Base-by-base conservation (phyloP, 2,113 vertebrate genomes). In the Scophthalmus maximus region DNA sequence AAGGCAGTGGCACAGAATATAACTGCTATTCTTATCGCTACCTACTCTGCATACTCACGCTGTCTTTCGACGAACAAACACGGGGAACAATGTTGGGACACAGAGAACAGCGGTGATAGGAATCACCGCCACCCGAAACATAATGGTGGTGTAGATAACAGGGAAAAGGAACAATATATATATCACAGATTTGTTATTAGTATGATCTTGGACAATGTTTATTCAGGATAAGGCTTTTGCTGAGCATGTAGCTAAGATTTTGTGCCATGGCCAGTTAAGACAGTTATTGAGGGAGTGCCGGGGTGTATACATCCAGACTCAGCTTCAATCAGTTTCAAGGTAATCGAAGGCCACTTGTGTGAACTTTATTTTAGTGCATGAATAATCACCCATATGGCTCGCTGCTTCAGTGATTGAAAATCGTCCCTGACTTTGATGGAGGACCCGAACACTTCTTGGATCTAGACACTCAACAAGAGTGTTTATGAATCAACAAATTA, bases 1-100 rank as follows among this genome's bases (percentile, higher is more conserved):
- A 86, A 91, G 83, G 88, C 89, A 84, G 73, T 79, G 87, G 85
- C 84, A 84, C 82, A 92, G 90, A 88, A 91, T 89, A 88, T 91
- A 91, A 88, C 79, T 68, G 80, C 89, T 92, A 92, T 92, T 93
- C 89, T 88, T 86, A 92, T 89, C 88, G 60, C 85, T 83, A 73
- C 65, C 90, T 69, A 76, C 82, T 73, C 64, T 34, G 50, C 82
- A 76, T 77, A 67, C 68, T 59, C 29, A 25, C 46, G 50, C 50
- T 66, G 66, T 75, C 64, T 74, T 63, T 72, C 42, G 63, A 55
- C 51, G n/a, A 79, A 75, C 78, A 70, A 69, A 72, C 47, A 27
- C 2, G 6, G 59, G 30, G 52, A 60, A 29, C 62, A 44, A 81
- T 68, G 63, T 66, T 1, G 23, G 42, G 46, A 77, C 63, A 46